Percentiles rank a stretch among this genome's conserved stretches.
These are phyloP conservation scores for Scaptomyza reducta DNA, from an alignment of 2,888 invertebrate species.

Conservation along the genomic window DNA sequence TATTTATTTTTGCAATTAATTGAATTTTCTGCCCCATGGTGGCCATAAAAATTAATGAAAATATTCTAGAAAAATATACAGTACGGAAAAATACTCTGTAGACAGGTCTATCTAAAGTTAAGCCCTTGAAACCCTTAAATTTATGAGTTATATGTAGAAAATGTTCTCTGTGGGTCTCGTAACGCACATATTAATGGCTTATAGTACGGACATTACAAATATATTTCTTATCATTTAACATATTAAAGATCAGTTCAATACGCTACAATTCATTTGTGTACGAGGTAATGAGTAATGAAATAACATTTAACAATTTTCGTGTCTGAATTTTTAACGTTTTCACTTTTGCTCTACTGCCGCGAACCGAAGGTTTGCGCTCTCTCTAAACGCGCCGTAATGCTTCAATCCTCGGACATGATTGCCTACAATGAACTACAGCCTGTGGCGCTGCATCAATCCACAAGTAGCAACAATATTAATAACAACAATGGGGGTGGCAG, in stretches of 20 bases:
- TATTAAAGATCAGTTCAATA: neutral
- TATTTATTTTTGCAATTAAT: conserved; percentile 64
- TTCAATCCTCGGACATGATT: conserved; percentile 85
- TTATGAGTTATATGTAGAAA: neutral
- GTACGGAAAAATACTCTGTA: neutral
- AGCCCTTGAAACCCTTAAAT: no score
- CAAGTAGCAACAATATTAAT: conserved; percentile 44
- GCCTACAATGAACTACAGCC: conserved; percentile 82
- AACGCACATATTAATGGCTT: neutral
- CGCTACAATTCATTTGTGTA: neutral
- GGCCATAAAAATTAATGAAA: conserved; percentile 36
- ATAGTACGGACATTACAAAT: no score
- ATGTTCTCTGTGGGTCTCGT: neutral
- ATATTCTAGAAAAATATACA: neutral
- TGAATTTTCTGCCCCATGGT: conserved; percentile 58
- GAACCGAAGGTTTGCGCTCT: conserved; percentile 89
- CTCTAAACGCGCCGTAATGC: conserved; percentile 87
- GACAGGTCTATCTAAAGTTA: neutral
- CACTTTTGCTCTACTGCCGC: conserved; percentile 29
- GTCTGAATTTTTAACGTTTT: conserved; percentile 37
- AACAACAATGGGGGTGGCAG: conserved; percentile 53
- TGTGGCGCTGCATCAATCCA: conserved; percentile 60
- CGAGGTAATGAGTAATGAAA: conserved; percentile 40
- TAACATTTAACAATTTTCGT: conserved; percentile 41
- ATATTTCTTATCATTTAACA: neutral